These are phyloP conservation scores for Oedothorax gibbosus DNA, from an alignment of 1,140 invertebrate species.

Conservation along the genomic window DNA sequence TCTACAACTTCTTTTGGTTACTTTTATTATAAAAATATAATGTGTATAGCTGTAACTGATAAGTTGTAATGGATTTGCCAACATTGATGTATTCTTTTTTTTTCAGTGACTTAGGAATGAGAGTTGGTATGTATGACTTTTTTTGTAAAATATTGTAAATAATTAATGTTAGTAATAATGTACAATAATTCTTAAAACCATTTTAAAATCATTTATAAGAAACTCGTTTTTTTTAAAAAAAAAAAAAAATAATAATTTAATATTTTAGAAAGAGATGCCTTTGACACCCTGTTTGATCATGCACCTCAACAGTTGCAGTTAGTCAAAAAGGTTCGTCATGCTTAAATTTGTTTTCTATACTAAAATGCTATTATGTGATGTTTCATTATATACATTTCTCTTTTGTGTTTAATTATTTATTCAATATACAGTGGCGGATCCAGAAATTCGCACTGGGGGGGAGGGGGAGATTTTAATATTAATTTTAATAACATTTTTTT, in stretches of 20 bases:
- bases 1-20: background rate
- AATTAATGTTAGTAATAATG: too few relatives aligned
- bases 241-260: slow-evolving; percentile 11
- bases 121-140: slow-evolving; percentile 73
- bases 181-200: too few relatives aligned
- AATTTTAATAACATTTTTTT: too few relatives aligned
- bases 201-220: too few relatives aligned
- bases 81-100: slow-evolving; percentile 46
- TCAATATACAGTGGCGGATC: too few relatives aligned
- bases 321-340: slow-evolving; percentile 87
- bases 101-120: slow-evolving; percentile 85
- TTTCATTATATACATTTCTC: too few relatives aligned
- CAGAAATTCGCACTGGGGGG: too few relatives aligned
- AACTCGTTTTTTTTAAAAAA: background rate
- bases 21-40: background rate
- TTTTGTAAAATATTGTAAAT: background rate
- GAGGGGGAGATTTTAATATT: too few relatives aligned
- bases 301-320: slow-evolving; percentile 97
- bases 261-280: slow-evolving; percentile 82
- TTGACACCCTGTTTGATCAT: slow-evolving; percentile 98
- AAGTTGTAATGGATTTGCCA: background rate
- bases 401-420: too few relatives aligned
- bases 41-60: background rate
- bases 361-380: too few relatives aligned
- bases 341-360: slow-evolving; percentile 58